Base-by-base conservation (phyloP, 2,888 invertebrate genomes). In the Limenitis camilla region DNA sequence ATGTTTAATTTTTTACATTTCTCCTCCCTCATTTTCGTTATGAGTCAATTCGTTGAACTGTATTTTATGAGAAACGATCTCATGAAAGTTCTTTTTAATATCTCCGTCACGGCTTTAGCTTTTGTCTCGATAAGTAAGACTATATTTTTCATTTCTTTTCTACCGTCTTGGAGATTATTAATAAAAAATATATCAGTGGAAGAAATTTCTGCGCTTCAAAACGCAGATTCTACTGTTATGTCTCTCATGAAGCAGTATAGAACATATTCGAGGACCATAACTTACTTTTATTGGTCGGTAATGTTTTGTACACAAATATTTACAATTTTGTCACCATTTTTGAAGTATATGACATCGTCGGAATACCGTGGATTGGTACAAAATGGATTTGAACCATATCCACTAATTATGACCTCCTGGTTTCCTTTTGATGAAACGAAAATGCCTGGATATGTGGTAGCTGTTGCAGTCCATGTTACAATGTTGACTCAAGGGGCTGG, bases 351-450 rank as follows among this genome's bases (percentile, higher is more conserved):
- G 0, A 64, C 71, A 1, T 61, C 67, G 0, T 32, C 61, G 8
- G 59, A 52, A 4, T 78, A 76, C 51, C 66, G 72, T 0, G 60
- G 70, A n/a, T 61, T 68, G 8, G 62, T 80, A 30, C 53, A 42
- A 7, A 60, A 61, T n/a, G 76, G 71, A 0, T 56, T 57, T 3
- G 74, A 76, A 35, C 67, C 74, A 0, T 66, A 72, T 29, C 79
- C 81, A 0, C 74, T 74, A 53, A 76, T 83, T 40, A 40, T 81
- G 31, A 67, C 61, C 57, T 75, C 76, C 1, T 83, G 83, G 83
- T 77, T 78, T 52, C 83, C 84, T 0, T 80, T 81, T 54, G 69
- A 83, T 57, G 70, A 71, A 33, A 69, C 61, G 1, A 68, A 66
- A 49, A 67, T 72, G 63, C 75, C 79, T 0, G 83, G 79, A 2